phyloP scores from a whole-genome alignment of 2,113 vertebrate species.

The Candoia aspera region DNA sequence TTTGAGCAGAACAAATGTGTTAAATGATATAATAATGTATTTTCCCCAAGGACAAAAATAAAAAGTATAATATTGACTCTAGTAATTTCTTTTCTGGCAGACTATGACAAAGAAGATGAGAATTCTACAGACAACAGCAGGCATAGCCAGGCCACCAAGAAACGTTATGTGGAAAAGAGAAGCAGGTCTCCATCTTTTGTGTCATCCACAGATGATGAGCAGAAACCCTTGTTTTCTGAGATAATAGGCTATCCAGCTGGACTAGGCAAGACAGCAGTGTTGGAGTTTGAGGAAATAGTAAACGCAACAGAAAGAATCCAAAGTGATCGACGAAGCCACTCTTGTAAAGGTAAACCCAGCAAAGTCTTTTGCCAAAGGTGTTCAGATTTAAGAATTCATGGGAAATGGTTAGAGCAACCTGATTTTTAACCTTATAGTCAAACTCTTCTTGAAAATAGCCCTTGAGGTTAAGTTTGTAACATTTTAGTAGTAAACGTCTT shows the following conservation, averaged over 20 bases:
- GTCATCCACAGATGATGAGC: constrained; percentile 83
- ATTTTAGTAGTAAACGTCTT: not conserved
- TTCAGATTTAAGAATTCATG: not conserved
- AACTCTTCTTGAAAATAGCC: constrained; percentile 19
- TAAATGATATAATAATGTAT: not conserved
- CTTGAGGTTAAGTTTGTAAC: constrained; percentile 12
- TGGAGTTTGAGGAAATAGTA: constrained; percentile 73
- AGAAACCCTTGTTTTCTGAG: constrained; percentile 84
- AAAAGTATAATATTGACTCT: constrained; percentile 43
- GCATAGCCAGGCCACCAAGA: constrained; percentile 79
- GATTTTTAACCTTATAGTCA: constrained; percentile 10
- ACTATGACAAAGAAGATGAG: constrained; percentile 72
- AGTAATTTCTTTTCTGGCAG: constrained; percentile 68
- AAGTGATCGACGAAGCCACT: constrained; percentile 73
- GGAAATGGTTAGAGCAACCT: constrained; percentile 13
- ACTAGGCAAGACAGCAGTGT: constrained; percentile 70
- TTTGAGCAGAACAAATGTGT: constrained; percentile 17
- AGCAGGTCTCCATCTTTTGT: constrained; percentile 77
- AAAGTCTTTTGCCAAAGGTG: not conserved
- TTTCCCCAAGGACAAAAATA: constrained; percentile 20
- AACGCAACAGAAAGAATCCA: constrained; percentile 73
- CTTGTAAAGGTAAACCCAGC: constrained; percentile 80
- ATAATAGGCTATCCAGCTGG: constrained; percentile 77
- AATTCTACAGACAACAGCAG: constrained; percentile 65
- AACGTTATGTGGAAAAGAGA: constrained; percentile 82